Conservation (phyloP, 1,140 invertebrate species). For the Tribolium castaneum region DNA sequence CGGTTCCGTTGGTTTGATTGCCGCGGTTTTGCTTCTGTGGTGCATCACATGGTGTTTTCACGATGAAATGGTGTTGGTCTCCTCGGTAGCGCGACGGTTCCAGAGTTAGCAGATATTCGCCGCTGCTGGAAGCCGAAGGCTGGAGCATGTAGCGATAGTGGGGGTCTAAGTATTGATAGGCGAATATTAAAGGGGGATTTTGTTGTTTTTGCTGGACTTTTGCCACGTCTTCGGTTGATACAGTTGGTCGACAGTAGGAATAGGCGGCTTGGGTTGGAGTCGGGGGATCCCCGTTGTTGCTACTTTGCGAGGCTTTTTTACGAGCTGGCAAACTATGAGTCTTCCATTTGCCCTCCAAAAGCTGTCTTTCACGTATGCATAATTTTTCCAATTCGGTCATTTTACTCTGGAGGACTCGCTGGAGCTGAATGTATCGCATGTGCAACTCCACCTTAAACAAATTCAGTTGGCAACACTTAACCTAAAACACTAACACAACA, state of each 20-base stretch:
- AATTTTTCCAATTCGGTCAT: constrained; percentile 86
- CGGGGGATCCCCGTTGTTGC: constrained; percentile 63
- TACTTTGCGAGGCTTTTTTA: constrained; percentile 74
- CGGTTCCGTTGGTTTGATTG: constrained; percentile 66
- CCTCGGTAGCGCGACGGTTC: constrained; percentile 72
- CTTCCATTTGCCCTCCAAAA: constrained; percentile 87
- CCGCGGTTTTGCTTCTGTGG: constrained; percentile 59
- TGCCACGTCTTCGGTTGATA: constrained; percentile 79
- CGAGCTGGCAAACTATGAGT: constrained; percentile 86
- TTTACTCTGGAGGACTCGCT: constrained; percentile 86
- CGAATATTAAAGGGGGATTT: constrained; percentile 70
- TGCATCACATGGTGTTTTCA: constrained; percentile 70
- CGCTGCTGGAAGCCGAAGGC: constrained; percentile 68
- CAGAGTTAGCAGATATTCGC: constrained; percentile 76
- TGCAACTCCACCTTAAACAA: constrained; percentile 80
- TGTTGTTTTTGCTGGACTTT: constrained; percentile 66
- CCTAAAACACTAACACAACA: too few relatives aligned
- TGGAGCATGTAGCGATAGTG: constrained; percentile 75
- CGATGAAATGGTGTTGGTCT: constrained; percentile 72
- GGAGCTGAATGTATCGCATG: constrained; percentile 90
- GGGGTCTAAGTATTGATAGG: constrained; percentile 77
- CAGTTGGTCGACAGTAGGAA: constrained; percentile 72
- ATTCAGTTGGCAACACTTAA: background rate
- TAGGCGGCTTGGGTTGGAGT: constrained; percentile 63
- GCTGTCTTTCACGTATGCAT: constrained; percentile 83